Base-by-base conservation (phyloP, 2,888 invertebrate genomes). In the Melieria crassipennis region DNA sequence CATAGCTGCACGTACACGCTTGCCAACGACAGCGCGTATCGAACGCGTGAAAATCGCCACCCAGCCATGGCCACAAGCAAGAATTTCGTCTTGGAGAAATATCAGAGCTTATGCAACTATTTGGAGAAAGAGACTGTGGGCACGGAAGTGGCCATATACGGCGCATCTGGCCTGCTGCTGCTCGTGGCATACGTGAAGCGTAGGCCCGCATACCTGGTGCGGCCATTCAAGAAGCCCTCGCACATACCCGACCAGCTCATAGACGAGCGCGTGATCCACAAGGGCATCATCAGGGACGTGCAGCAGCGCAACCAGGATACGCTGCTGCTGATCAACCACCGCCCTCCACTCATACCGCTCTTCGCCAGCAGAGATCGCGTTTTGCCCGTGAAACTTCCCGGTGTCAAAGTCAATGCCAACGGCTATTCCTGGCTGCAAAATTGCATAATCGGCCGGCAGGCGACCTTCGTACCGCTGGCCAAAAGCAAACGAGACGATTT, bases 381-480 rank as follows among this genome's bases (percentile, higher is more conserved):
- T 58, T 69, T 83, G 67, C 83, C 85, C 1, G 79, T 83, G 5
- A 84, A 83, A 71, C 70, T 87, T 58, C 82, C 85, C 0, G 87
- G 86, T 4, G 80, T 87, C 5, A 74, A 78, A 4, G 82, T 87
- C 4, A 85, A 85, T 74, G 81, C 84, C 13, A 87, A 87, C 75
- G 86, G 86, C 3, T 83, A 81, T 67, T 83, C 87, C 0, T 89
- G 89, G 89, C 79, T 89, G 66, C 88, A 89, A 78, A 85, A 86
- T 64, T 83, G 89, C 61, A 81, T 88, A 5, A 80, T 84, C 47
- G 87, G 86, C 30, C 85, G 87, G 6, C 78, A 82, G 63, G 81
- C 89, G 45, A 84, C 83, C 75, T 88, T 88, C 75, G 77, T 88
- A 76, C 89, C 89, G 11, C 60, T 89, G 5, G 81, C 81, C 43